A percentile compares a stretch with the other conserved stretches of the same genome.
phyloP scores from a whole-genome alignment of 2,797 vertebrate species.

The Ctenopoma kingsleyae region DNA sequence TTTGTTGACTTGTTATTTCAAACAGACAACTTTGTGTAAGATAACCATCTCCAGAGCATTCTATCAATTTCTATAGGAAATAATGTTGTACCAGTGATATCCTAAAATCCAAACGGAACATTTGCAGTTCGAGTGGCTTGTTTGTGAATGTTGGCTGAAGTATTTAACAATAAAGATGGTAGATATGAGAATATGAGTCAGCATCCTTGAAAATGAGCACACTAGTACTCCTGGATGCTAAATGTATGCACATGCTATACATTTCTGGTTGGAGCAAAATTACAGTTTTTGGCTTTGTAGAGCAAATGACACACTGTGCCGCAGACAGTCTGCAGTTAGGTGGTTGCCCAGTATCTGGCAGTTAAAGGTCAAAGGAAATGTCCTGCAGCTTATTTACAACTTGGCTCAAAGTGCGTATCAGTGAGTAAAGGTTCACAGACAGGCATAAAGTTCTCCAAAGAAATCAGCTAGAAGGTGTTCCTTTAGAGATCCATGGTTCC shows the following conservation, averaged over 20 bases:
- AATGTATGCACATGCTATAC: slow-evolving; percentile 38
- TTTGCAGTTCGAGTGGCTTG: not conserved
- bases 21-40: not conserved
- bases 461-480: slow-evolving; percentile 24
- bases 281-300: slow-evolving; percentile 57
- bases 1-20: slow-evolving; percentile 6
- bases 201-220: not conserved
- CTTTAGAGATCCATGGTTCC: slow-evolving; percentile 33
- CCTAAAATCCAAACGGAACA: not conserved
- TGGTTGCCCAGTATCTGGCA: slow-evolving; percentile 38
- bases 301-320: slow-evolving; percentile 36
- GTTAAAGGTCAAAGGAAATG: slow-evolving; percentile 45
- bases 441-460: slow-evolving; percentile 47
- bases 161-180: slow-evolving; percentile 3
- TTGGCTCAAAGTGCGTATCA: slow-evolving; percentile 72
- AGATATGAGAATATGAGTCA: slow-evolving; percentile 29
- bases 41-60: not conserved
- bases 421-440: slow-evolving; percentile 62
- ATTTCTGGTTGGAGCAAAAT: not conserved
- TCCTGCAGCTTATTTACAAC: slow-evolving; percentile 66
- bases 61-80: not conserved
- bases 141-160: not conserved
- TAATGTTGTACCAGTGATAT: not conserved
- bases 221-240: slow-evolving; percentile 13
- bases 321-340: slow-evolving; percentile 24